Conservation (phyloP, 2,113 vertebrate species). For the Apteryx mantelli region DNA sequence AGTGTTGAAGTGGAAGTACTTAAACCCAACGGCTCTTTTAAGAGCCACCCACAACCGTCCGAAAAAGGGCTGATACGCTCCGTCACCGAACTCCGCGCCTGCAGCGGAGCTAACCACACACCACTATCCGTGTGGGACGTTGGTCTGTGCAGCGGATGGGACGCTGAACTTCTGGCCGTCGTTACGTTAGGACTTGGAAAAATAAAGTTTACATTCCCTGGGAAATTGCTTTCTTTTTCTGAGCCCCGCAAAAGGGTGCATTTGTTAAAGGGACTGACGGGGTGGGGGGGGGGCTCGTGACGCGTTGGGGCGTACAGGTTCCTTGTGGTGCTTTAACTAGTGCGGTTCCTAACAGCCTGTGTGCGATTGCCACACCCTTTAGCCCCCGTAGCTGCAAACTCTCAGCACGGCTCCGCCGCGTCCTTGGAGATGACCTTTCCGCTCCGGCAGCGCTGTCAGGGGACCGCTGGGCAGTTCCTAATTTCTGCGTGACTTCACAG, state of each 20-base stretch:
- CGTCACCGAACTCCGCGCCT: neutral
- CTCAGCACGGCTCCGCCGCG: neutral
- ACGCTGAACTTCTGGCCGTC: neutral
- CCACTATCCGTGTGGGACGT: neutral
- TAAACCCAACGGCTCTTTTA: conserved; percentile 80
- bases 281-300: neutral
- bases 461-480: neutral
- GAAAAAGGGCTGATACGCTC: conserved; percentile 41
- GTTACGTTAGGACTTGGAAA: neutral
- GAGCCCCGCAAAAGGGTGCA: neutral
- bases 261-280: neutral
- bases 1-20: conserved; percentile 51
- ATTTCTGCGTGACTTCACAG: neutral
- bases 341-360: neutral
- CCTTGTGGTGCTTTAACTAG: neutral
- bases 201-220: conserved; percentile 37
- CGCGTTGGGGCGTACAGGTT: neutral
- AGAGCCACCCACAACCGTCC: conserved; percentile 69
- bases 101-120: neutral
- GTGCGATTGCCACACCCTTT: neutral
- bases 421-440: neutral
- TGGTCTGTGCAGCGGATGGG: neutral
- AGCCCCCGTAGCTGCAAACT: neutral
- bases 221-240: neutral
- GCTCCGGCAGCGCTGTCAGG: neutral